phyloP scores from a whole-genome alignment of 2,113 vertebrate genomes.

The Dinomys branickii region DNA sequence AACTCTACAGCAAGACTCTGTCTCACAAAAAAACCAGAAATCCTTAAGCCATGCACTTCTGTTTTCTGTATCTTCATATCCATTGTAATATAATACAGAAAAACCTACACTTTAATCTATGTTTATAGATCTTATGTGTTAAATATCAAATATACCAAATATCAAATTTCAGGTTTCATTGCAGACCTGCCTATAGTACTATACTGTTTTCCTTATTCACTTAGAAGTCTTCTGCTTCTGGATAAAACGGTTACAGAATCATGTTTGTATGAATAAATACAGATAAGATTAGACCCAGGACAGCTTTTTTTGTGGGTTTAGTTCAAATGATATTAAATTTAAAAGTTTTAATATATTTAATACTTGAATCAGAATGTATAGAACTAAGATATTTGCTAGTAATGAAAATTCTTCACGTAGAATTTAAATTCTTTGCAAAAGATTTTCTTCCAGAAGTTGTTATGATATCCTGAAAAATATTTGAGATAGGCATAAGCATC shows the following conservation, averaged over 20 bases:
- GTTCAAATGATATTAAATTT: not conserved
- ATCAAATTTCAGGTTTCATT: not conserved
- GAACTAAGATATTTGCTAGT: not conserved
- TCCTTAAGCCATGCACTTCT: not conserved
- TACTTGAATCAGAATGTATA: not conserved
- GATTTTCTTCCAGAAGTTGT: not conserved
- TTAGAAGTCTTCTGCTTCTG: not conserved
- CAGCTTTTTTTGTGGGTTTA: not conserved
- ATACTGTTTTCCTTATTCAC: not conserved
- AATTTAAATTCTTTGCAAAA: not conserved
- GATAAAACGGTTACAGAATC: not conserved
- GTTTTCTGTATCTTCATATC: not conserved
- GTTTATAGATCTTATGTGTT: not conserved
- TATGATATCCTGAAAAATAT: not conserved
- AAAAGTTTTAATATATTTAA: constrained; percentile 20
- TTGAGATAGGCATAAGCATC: not conserved
- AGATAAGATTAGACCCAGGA: not conserved
- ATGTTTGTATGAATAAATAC: not conserved
- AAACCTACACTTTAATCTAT: not conserved
- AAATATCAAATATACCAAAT: not conserved
- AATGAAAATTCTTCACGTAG: not conserved
- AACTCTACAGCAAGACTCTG: no score
- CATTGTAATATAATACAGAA: not conserved
- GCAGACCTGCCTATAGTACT: not conserved
- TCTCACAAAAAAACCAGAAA: not conserved